A percentile compares a stretch with the other conserved stretches of the same genome.
phyloP scores from a whole-genome alignment of 2,797 vertebrate genomes.

The Zalophus californianus region DNA sequence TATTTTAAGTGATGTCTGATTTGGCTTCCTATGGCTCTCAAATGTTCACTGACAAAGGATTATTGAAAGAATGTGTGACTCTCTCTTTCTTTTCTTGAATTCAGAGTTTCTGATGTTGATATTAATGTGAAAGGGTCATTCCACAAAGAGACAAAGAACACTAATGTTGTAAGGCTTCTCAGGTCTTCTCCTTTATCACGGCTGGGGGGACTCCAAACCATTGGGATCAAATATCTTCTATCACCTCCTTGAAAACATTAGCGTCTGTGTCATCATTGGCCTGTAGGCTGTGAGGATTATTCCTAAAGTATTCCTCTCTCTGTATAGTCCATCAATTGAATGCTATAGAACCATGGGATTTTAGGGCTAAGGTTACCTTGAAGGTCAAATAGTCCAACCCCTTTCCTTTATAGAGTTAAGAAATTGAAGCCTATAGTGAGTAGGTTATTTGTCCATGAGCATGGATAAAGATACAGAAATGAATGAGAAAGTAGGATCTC shows the following conservation, averaged over 20 bases:
- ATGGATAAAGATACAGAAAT: conserved; percentile 45
- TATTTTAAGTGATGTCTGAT: conserved; percentile 85
- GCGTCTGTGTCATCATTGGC: conserved; percentile 75
- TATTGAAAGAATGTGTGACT: conserved; percentile 84
- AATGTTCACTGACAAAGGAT: conserved; percentile 84
- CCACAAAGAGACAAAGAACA: conserved; percentile 84
- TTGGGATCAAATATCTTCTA: conserved; percentile 81
- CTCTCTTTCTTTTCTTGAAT: conserved; percentile 82
- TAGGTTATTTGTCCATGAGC: conserved; percentile 59
- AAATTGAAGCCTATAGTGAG: conserved; percentile 59
- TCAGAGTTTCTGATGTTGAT: conserved; percentile 79
- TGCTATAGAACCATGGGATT: conserved; percentile 52
- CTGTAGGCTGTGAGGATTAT: conserved; percentile 71
- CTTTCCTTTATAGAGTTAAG: conserved; percentile 74
- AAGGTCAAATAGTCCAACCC: conserved; percentile 71
- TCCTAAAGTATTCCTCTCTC: conserved; percentile 74
- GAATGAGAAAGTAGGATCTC: not conserved
- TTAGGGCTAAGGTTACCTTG: conserved; percentile 38
- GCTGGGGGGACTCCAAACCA: conserved; percentile 70
- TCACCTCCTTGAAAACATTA: conserved; percentile 79
- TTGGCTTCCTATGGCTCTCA: conserved; percentile 82
- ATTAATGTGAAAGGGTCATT: conserved; percentile 83
- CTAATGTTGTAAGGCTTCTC: conserved; percentile 76
- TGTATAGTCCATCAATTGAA: conserved; percentile 66
- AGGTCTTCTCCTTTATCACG: conserved; percentile 79